These are phyloP conservation scores for Enteromius thamalakanensis DNA, from an alignment of 2,797 vertebrate genomes.

Conservation along the genomic window DNA sequence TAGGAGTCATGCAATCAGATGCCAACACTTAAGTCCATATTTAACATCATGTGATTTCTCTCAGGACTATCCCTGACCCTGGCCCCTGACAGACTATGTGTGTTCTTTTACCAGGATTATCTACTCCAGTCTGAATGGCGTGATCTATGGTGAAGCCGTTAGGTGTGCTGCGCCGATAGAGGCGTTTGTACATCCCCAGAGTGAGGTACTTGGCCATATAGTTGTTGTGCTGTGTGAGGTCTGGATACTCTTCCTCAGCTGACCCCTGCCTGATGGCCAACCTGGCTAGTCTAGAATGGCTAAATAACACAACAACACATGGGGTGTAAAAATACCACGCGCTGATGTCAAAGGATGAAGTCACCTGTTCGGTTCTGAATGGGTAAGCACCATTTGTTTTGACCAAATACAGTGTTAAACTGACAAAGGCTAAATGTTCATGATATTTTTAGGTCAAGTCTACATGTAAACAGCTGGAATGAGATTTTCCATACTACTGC, in stretches of 20 bases:
- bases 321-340: slow-evolving; percentile 49
- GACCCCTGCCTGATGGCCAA: slow-evolving; percentile 76
- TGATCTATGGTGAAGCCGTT: slow-evolving; percentile 79
- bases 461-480: not conserved
- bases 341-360: slow-evolving; percentile 69
- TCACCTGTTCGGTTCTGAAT: slow-evolving; percentile 62
- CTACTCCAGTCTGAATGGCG: slow-evolving; percentile 84
- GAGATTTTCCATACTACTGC: not conserved
- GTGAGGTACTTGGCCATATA: slow-evolving; percentile 80
- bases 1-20: not conserved
- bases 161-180: slow-evolving; percentile 72
- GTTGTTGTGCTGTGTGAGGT: slow-evolving; percentile 79
- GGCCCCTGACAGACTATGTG: slow-evolving; percentile 30
- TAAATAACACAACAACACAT: slow-evolving; percentile 73
- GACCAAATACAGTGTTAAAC: not conserved
- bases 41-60: not conserved
- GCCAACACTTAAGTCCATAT: not conserved
- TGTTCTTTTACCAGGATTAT: slow-evolving; percentile 83
- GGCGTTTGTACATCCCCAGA: slow-evolving; percentile 75
- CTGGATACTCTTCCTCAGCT: slow-evolving; percentile 77
- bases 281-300: slow-evolving; percentile 72
- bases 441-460: not conserved
- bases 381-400: not conserved
- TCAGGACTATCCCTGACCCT: not conserved
- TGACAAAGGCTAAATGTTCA: not conserved